Base-by-base conservation (phyloP, 2,888 invertebrate species). In the Callyntrura sp. region DNA sequence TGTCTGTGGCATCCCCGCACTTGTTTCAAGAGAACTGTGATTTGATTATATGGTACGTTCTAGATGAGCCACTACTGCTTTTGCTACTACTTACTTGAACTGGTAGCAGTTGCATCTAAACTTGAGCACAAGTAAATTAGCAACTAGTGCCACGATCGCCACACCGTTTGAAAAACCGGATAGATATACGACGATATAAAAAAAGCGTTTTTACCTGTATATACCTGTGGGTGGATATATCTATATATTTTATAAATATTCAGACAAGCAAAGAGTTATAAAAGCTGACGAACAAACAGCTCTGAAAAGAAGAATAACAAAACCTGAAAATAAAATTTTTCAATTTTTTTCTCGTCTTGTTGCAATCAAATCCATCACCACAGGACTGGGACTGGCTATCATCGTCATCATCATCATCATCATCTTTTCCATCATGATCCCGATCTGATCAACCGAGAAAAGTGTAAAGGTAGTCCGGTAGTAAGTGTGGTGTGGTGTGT, bases 281-380 rank as follows among this genome's bases (percentile, higher is more conserved):
- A 23, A 23, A 51, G 25, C 23, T 57, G 78, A 57, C 78, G 11
- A 28, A 11, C 57, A 57, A 79, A 55, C 78, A 28, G 55, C 28
- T 55, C 45, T 55, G 43, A 28, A 73, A 70, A 35, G 35, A 57
- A 45, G 35, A 84, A 70, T n/a, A 79, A 28, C 8, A 82, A 78
- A 88, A 73, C 70, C 70, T 57, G 82, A 82, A 81, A 88, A 79
- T 86, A 83, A 88, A 84, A 62, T 76, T 20, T n/a, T n/a, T n/a
- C 23, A 14, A 25, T 78, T 60, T 62, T 79, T 68, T 79, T 68
- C 48, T 85, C 25, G 81, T 60, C 65, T 43, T 28, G n/a, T 45
- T 48, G 85, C 81, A 90, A 90, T 90, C 90, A 90, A 90, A 90
- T 90, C 85, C 90, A 90, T 90, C 90, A 90, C 84, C 89, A 81